Base-by-base conservation (phyloP, 1,140 invertebrate species). In the Brachionus rubens region DNA sequence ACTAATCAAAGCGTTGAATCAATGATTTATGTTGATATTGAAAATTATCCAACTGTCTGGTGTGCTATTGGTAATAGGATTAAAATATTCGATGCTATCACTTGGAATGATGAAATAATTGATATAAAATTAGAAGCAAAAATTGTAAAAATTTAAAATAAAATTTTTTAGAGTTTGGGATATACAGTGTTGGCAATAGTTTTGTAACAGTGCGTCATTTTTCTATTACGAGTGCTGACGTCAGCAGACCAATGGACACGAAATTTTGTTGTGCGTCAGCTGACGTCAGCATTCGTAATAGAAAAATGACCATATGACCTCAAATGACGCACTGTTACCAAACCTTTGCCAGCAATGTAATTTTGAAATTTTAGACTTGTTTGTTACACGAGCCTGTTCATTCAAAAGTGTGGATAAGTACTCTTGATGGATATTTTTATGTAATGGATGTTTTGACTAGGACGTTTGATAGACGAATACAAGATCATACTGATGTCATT, bases 41-140 rank as follows among this genome's bases (percentile, higher is more conserved):
- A 72, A 24, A 48, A 30, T 10, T 36, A 50, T 48, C 50, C 68
- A 41, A 72, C 46, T 33, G 46, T 72, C 50, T 72, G 68, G 68
- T 72, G 68, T 24, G 68, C 43, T 48, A 16, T 54, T 36, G 68
- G 50, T 19, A 52, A 36, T 48, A 50, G 46, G 30, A 72, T 72
- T 72, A 48, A 50, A 41, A 72, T 72, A 33, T 72, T 40, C 21
- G 68, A 72, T 54, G 68, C 68, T 7, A 72, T 54, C 24, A 72
- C 46, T 41, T 72, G 68, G 68, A 48, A 72, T 21, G 68, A 72
- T 30, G 68, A 72, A 50, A 43, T 24, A 43, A 41, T 2, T 21
- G 46, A 54, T 10, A 72, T 72, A 12, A 72, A 72, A 50, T 54
- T 72, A 48, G 30, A 72, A 0, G 7, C 12, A 5, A 72, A 72